Evolutionary conservation across 2,888 invertebrate genomes (phyloP), one percentile per base, ranked within the genome.

Genomic region (Drosophila peninsularis): DNA sequence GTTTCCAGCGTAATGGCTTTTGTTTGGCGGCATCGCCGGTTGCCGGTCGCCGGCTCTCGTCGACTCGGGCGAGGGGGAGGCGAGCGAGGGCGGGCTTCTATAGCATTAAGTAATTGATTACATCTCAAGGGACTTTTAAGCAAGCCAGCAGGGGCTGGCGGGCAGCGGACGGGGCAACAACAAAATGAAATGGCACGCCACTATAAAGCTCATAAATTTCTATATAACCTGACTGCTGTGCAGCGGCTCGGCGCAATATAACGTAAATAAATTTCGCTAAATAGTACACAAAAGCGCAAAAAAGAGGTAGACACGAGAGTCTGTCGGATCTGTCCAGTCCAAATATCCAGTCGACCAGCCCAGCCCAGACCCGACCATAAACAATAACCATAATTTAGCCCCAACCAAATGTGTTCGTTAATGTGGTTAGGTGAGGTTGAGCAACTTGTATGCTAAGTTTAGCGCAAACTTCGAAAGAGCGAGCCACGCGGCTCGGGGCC

Each of bases 91-190:
- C 65, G 63, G 73, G 63, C 82, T 76, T 76, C 82, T 85, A 88
- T 88, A 86, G 82, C 90, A 90, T 88, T 91, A 91, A 91, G 91
- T 91, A 91, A 91, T 91, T 91, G 91, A 91, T 91, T 91, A 91
- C 91, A 89, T 91, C 92, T 91, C 91, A 73, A 79, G 91, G 90
- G 91, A 91, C 82, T 90, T 86, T 88, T 85, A 90, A 86, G 89
- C 81, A 82, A 88, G 83, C 83, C 62, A 64, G 52, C 71, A 41
- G 58, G 36, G 37, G 47, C 69, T 37, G 58, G 36, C 27, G 52
- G 39, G 30, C 57, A 47, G 30, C 17, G 37, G 30, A 32, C 30
- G 36, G 45, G 30, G 27, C 60, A 53, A 58, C 71, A 81, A 71
- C 71, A 71, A 79, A 85, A 84, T 77, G 75, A 85, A 82, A 88